phyloP scores from a whole-genome alignment of 2,797 vertebrate genomes.

The Babyrousa celebensis region DNA sequence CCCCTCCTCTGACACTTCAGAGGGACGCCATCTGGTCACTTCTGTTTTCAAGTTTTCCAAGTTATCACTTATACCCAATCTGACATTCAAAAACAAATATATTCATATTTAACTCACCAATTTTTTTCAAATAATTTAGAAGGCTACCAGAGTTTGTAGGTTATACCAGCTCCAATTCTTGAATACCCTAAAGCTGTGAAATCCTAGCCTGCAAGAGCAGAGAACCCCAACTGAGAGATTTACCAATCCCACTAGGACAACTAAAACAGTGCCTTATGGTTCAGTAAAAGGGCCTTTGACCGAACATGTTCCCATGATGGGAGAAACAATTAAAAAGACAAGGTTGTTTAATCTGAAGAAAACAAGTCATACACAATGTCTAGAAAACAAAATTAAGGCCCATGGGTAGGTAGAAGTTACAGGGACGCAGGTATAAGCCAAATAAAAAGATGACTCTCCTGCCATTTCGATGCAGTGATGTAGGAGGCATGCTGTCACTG shows the following conservation, averaged over 20 bases:
- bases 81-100: conserved; percentile 1
- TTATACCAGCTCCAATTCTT: background rate
- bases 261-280: background rate
- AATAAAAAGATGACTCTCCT: background rate
- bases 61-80: background rate
- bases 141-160: background rate
- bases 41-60: background rate
- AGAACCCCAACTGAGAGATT: background rate
- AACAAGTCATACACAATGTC: background rate
- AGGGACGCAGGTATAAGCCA: background rate
- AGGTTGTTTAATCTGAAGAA: background rate
- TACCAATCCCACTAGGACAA: background rate
- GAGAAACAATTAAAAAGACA: conserved; percentile 11
- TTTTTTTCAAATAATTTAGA: background rate
- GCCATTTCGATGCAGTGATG: background rate
- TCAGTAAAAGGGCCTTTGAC: background rate
- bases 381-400: conserved; percentile 31
- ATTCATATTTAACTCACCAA: background rate
- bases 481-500: background rate
- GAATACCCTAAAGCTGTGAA: background rate
- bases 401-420: background rate
- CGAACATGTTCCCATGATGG: background rate
- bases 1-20: fast-evolving
- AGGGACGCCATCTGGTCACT: no score
- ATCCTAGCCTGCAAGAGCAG: background rate